These are phyloP conservation scores for Todiramphus chloris DNA, from an alignment of 2,113 vertebrate species.

Conservation along the genomic window DNA sequence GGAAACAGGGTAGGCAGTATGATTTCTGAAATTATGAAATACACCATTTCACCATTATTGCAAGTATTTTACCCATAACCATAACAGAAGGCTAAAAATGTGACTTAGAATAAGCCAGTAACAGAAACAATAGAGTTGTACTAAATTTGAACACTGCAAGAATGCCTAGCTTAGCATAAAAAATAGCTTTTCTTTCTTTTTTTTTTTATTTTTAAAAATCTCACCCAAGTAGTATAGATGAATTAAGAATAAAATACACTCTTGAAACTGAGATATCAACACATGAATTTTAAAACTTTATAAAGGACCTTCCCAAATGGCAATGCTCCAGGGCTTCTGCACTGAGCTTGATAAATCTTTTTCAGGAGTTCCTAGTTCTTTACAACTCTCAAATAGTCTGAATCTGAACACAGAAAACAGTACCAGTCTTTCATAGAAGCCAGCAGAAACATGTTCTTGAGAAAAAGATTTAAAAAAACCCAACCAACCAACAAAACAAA, in stretches of 20 bases:
- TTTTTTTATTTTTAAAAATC: background rate
- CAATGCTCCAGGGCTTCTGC: background rate
- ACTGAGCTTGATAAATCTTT: background rate
- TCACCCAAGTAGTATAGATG: background rate
- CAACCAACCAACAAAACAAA: too few relatives aligned
- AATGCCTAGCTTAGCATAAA: background rate
- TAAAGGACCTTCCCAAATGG: conserved; percentile 26
- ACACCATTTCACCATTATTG: background rate
- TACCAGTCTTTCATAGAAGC: background rate
- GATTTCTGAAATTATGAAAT: conserved; percentile 29
- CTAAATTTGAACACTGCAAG: background rate
- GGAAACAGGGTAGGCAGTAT: background rate
- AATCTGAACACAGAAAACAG: background rate
- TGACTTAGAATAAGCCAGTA: background rate
- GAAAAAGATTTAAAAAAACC: background rate
- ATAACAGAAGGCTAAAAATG: background rate
- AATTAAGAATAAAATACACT: conserved; percentile 24
- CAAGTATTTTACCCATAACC: background rate
- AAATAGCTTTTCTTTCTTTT: background rate
- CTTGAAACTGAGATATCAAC: conserved; percentile 14
- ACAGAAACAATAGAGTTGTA: background rate
- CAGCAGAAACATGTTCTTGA: background rate
- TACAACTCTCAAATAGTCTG: background rate
- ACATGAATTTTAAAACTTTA: conserved; percentile 39
- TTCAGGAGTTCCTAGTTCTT: conserved; percentile 12